Conservation (phyloP, 35 echinoderm and acorn worm genomes). For the Heliocidaris tuberculata region DNA sequence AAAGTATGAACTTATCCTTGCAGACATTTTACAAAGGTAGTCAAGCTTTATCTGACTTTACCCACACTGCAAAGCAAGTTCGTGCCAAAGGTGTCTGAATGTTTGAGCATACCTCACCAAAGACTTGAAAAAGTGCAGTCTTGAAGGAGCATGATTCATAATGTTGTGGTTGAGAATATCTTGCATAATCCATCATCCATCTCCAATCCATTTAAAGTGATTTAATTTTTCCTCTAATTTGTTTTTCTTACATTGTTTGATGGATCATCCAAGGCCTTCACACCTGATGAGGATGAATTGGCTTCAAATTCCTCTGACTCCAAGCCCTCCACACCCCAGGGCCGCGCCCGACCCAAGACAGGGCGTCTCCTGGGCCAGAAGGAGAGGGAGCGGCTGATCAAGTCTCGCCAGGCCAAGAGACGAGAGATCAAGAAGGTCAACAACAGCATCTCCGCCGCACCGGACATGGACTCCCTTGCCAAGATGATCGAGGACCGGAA, state of each 20-base stretch:
- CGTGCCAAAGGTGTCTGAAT: too few relatives aligned
- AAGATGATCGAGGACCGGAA: conserved; percentile 79
- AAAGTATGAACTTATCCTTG: too few relatives aligned
- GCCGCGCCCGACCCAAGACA: conserved; percentile 28
- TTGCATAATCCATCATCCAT: too few relatives aligned
- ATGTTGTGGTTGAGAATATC: too few relatives aligned
- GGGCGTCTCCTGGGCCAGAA: conserved; percentile 54
- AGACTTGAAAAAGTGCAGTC: too few relatives aligned
- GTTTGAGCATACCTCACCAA: too few relatives aligned
- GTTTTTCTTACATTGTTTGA: neutral
- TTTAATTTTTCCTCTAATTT: neutral
- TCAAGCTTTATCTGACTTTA: too few relatives aligned
- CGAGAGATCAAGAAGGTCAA: conserved; percentile 52
- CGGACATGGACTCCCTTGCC: conserved; percentile 91
- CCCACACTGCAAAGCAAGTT: too few relatives aligned
- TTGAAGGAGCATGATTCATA: too few relatives aligned
- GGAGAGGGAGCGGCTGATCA: conserved; percentile 77
- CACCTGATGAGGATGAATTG: conserved; percentile 72
- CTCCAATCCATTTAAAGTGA: neutral
- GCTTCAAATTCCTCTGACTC: neutral
- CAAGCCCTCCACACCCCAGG: conserved; percentile 51
- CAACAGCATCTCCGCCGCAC: conserved; percentile 77
- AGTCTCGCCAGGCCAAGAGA: conserved; percentile 70
- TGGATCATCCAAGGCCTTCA: conserved; percentile 46
- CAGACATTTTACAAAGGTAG: too few relatives aligned